These are phyloP conservation scores for Colostygia pectinataria DNA, from an alignment of 2,888 invertebrate species.

Conservation along the genomic window DNA sequence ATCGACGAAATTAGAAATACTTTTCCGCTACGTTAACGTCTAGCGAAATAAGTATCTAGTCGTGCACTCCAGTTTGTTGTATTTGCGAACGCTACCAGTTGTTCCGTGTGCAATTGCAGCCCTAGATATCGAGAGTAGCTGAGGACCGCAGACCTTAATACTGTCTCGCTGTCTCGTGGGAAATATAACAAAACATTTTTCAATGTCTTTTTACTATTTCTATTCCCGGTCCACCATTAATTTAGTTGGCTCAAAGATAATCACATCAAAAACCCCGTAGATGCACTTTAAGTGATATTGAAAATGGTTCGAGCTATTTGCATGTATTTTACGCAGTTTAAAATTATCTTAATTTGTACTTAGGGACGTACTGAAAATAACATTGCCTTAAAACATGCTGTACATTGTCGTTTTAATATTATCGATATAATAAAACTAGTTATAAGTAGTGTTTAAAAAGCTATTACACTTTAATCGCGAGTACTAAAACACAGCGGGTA, in stretches of 20 bases:
- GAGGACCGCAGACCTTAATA: conserved; percentile 49
- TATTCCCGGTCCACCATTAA: conserved; percentile 22
- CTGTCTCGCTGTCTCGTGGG: conserved; percentile 49
- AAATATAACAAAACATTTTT: conserved; percentile 37
- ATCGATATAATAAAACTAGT: neutral
- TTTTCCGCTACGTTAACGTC: too few relatives aligned
- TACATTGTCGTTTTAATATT: conserved; percentile 5
- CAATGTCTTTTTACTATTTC: conserved; percentile 17
- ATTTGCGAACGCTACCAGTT: conserved; percentile 70
- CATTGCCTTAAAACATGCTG: conserved; percentile 3
- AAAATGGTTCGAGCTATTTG: conserved; percentile 5
- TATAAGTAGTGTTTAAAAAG: conserved; percentile 16
- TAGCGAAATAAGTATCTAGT: too few relatives aligned
- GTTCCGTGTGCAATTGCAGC: conserved; percentile 61
- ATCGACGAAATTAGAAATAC: too few relatives aligned
- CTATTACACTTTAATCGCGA: conserved; percentile 7
- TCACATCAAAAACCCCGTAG: conserved; percentile 8
- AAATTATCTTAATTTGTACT: conserved; percentile 13
- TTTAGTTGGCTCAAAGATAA: conserved; percentile 18
- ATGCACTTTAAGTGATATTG: conserved; percentile 15
- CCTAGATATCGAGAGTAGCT: conserved; percentile 50
- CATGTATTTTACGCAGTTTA: conserved; percentile 6
- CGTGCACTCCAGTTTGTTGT: conserved; percentile 46
- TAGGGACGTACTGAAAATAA: neutral
- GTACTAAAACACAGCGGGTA: conserved; percentile 3